These are phyloP conservation scores for Cephus rjabovi DNA, from an alignment of 2,888 invertebrate genomes.

Conservation along the genomic window DNA sequence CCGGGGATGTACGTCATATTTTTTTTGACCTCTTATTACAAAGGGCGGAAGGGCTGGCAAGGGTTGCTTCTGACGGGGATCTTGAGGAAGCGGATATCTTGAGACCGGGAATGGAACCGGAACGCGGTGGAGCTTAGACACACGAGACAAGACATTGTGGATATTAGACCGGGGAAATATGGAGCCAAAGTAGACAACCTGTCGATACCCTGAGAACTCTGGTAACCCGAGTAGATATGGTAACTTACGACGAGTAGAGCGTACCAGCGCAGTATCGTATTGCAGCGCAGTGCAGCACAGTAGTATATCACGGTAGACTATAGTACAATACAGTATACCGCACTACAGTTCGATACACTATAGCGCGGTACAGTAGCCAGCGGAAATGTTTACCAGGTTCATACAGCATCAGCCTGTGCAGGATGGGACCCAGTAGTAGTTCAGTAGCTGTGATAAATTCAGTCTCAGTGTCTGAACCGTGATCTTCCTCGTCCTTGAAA, in stretches of 20 bases:
- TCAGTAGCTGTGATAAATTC: not conserved
- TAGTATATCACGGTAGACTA: too few species aligned
- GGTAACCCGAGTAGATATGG: constrained; percentile 50
- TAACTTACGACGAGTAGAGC: not conserved
- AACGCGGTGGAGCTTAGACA: constrained; percentile 44
- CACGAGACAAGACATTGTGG: constrained; percentile 56
- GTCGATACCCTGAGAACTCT: constrained; percentile 49
- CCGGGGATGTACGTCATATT: not conserved
- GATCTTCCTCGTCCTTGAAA: not conserved
- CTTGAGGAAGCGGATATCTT: not conserved
- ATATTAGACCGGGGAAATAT: constrained; percentile 56
- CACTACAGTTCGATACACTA: too few species aligned
- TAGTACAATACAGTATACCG: too few species aligned
- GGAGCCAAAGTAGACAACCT: constrained; percentile 55
- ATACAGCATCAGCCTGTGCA: not conserved
- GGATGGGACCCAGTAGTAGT: not conserved
- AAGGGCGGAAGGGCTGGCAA: not conserved
- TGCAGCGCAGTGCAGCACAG: not conserved
- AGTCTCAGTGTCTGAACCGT: not conserved
- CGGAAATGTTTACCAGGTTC: not conserved
- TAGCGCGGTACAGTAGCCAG: not conserved
- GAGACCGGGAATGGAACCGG: not conserved
- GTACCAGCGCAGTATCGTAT: not conserved
- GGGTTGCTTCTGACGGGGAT: not conserved
- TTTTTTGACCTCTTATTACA: not conserved